phyloP scores from a whole-genome alignment of 2,797 vertebrate genomes.

The Ctenochaetus hawaiiensis region DNA sequence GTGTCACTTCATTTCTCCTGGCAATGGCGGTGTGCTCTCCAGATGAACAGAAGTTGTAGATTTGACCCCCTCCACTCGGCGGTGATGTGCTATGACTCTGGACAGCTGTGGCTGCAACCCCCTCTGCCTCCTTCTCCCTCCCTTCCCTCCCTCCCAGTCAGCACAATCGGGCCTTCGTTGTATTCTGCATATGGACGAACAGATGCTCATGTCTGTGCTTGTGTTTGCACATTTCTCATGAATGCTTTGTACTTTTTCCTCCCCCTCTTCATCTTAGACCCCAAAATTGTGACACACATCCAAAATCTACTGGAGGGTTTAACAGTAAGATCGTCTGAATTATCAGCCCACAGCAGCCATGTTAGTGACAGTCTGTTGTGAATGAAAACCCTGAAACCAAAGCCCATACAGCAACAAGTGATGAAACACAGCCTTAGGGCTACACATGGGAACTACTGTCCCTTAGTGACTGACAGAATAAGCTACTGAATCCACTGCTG shows the following conservation, averaged over 20 bases:
- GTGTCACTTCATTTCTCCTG: constrained; percentile 27
- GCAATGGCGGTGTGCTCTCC: constrained; percentile 36
- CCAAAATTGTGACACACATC: constrained; percentile 7
- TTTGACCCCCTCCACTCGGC: constrained; percentile 51
- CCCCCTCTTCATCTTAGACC: constrained; percentile 36
- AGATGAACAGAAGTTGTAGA: constrained; percentile 45
- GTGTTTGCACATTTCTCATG: constrained; percentile 62
- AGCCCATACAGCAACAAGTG: constrained; percentile 27
- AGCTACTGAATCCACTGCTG: constrained; percentile 57
- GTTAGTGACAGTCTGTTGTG: constrained; percentile 29
- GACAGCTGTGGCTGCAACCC: constrained; percentile 69
- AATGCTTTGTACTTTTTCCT: constrained; percentile 23
- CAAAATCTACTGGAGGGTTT: constrained; percentile 40
- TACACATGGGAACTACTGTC: constrained; percentile 55
- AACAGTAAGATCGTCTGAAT: constrained; percentile 22
- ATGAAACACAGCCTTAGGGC: constrained; percentile 62
- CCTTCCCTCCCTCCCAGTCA: constrained; percentile 53
- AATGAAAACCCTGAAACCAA: constrained; percentile 43
- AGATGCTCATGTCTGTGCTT: constrained; percentile 69
- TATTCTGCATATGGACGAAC: constrained; percentile 78
- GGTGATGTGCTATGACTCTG: constrained; percentile 67
- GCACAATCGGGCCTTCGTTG: constrained; percentile 63
- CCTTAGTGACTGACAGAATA: constrained; percentile 58
- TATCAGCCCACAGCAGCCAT: constrained; percentile 19
- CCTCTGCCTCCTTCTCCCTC: not conserved